These are phyloP conservation scores for Cygnus atratus DNA, from an alignment of 2,113 vertebrate species.

Conservation along the genomic window DNA sequence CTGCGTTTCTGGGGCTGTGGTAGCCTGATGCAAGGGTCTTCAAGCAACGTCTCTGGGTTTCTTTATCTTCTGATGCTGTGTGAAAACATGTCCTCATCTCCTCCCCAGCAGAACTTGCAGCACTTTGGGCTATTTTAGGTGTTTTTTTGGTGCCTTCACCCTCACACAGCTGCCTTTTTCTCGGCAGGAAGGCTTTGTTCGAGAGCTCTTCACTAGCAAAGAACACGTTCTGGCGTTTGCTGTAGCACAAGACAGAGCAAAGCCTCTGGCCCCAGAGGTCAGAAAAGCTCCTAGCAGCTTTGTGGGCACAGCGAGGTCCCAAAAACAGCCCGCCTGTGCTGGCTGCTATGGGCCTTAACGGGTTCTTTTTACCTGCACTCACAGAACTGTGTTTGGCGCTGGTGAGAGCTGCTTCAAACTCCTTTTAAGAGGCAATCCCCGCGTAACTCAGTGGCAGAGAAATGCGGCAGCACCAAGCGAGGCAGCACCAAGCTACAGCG, in stretches of 20 bases:
- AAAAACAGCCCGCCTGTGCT: fast-evolving
- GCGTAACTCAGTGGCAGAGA: fast-evolving
- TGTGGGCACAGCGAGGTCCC: background rate
- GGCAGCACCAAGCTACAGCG: background rate
- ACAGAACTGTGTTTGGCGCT: background rate
- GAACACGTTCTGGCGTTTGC: fast-evolving
- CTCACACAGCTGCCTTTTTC: fast-evolving
- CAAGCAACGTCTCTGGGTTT: fast-evolving
- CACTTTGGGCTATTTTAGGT: background rate
- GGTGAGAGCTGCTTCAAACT: background rate
- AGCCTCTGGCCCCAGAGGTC: background rate
- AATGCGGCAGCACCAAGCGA: background rate
- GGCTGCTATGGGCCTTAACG: background rate
- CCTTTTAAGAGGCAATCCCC: background rate
- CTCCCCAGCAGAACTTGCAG: fast-evolving
- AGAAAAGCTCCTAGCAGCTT: fast-evolving
- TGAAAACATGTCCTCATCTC: background rate
- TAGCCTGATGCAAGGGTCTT: fast-evolving
- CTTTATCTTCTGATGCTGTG: background rate
- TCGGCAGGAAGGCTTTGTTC: background rate
- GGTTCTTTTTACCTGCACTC: background rate
- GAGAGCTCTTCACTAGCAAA: background rate
- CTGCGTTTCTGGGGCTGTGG: background rate
- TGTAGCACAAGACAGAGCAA: background rate
- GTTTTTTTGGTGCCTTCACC: background rate